phyloP scores from a whole-genome alignment of 1,140 invertebrate species.

The Mizuhopecten yessoensis region DNA sequence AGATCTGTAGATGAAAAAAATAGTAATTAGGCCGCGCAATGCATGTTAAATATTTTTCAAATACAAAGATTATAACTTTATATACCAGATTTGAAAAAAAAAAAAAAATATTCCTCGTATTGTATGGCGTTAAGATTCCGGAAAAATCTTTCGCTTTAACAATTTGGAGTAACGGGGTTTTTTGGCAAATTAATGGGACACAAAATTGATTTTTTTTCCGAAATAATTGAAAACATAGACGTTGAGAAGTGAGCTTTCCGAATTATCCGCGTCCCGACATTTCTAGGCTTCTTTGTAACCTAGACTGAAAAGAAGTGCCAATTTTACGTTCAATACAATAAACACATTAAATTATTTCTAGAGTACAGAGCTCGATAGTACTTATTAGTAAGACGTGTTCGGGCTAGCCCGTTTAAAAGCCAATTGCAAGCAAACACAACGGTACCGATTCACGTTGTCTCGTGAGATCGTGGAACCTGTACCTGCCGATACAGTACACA shows the following conservation, averaged over 20 bases:
- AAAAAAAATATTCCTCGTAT: no score
- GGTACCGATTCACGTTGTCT: not conserved
- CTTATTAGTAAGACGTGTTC: not conserved
- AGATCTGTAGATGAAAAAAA: no score
- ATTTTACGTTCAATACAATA: not conserved
- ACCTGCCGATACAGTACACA: not conserved
- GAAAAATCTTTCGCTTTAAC: no score
- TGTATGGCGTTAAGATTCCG: no score
- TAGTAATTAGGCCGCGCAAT: no score
- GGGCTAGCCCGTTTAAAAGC: not conserved
- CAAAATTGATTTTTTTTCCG: no score
- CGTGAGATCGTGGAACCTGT: not conserved
- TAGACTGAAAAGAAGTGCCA: not conserved
- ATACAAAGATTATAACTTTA: no score
- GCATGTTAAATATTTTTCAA: no score
- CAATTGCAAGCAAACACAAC: not conserved
- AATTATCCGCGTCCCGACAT: not conserved
- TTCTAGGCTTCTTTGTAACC: not conserved
- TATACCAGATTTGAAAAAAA: no score
- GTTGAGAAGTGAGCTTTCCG: not conserved
- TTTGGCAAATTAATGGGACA: no score
- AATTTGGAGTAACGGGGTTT: no score
- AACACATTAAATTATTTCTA: not conserved
- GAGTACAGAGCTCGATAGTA: not conserved
- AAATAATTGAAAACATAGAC: no score